Base-by-base conservation (phyloP, 1,140 invertebrate species). In the Drosophila yakuba region DNA sequence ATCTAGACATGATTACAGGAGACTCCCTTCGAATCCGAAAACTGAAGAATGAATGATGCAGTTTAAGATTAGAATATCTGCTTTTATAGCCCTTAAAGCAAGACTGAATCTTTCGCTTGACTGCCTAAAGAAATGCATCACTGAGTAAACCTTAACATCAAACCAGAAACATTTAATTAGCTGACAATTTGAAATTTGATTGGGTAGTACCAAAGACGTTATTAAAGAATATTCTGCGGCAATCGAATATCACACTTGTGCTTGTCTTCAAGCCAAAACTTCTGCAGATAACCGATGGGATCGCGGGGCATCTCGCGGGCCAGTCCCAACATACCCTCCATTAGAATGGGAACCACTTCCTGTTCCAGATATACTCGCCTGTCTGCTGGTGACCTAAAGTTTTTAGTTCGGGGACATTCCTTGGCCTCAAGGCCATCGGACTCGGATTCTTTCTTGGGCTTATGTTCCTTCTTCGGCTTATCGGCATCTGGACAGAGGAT, bases 241-340 rank as follows among this genome's bases (percentile, higher is more conserved):
- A 84, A n/a, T 5, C 48, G 12, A 25, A 80, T 78, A 6, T 85
- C 71, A 14, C 84, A 84, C 25, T 78, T 78, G 17, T 84, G 85
- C 54, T 63, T 41, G 5, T 80, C 41, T 14, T 75, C 8, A 36
- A 84, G 54, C 84, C 84, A 89, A 39, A 78, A 89, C 11, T 69
- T 66, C 35, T 80, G 58, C 17, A 89, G 39, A 45, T 69, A 78
- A 1, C n/a, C 56, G 2, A 89, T 75, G 25, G 84, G 84, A 80
- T 89, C 84, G 4, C 23, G 36, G 0, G 84, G 84, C 39, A 73
- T 56, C 7, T 84, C 84, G 0, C 84, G 80, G 3, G 84, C 80
- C 43, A 89, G 15, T 1, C 51, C 74, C 61, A 89, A 28, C 85
- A 89, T 72, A 4, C 84, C 84, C 25, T 84, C 68, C 80, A 90